phyloP scores from a whole-genome alignment of 2,797 vertebrate species.

The Mionectes olivaceus region DNA sequence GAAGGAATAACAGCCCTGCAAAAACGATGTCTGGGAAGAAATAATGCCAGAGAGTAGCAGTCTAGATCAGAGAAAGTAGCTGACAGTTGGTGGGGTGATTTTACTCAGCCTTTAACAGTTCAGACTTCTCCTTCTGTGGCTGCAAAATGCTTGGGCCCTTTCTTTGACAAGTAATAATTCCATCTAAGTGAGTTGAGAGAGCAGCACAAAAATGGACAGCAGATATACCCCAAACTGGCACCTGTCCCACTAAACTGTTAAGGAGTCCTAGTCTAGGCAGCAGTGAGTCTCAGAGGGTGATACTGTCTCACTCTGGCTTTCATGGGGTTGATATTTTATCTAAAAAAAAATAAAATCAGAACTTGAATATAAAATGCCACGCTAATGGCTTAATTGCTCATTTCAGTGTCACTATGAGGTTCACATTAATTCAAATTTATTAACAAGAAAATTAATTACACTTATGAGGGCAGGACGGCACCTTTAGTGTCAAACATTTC shows the following conservation, averaged over 20 bases:
- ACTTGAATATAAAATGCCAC: background rate
- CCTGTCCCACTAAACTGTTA: background rate
- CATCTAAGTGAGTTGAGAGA: background rate
- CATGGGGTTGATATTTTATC: background rate
- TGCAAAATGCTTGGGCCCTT: background rate
- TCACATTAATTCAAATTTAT: background rate
- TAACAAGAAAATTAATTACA: constrained; percentile 37
- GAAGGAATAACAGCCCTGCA: background rate
- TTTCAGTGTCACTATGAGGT: background rate
- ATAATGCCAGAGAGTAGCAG: background rate
- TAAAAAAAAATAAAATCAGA: background rate
- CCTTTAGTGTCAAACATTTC: background rate
- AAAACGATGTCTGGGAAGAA: background rate
- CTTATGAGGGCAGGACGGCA: background rate
- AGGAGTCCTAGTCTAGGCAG: background rate
- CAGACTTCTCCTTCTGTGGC: background rate
- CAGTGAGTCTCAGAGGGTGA: background rate
- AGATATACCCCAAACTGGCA: background rate
- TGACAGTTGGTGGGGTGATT: background rate
- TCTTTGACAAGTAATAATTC: background rate
- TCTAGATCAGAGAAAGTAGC: background rate
- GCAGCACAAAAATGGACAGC: background rate
- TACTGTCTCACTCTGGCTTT: background rate
- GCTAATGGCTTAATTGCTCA: background rate
- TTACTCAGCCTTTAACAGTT: background rate